These are phyloP conservation scores for Anodontia alba DNA, from an alignment of 2,888 invertebrate genomes.

Conservation along the genomic window DNA sequence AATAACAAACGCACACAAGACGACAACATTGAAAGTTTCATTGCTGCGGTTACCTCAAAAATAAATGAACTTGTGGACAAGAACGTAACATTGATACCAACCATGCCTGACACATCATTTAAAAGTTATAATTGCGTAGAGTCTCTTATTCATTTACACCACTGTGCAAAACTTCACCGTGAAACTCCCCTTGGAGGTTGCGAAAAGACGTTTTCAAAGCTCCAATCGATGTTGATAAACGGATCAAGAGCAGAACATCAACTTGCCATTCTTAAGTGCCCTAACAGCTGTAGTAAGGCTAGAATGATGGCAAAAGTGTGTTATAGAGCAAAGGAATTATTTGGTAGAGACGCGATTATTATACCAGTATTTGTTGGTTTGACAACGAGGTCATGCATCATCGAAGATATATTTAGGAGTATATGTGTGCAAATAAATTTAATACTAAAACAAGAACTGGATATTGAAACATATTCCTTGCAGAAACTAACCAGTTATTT, in stretches of 20 bases:
- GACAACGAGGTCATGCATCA: conserved; percentile 48
- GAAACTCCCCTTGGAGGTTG: conserved; percentile 29
- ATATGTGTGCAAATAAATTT: conserved; percentile 62
- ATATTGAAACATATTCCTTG: conserved; percentile 60
- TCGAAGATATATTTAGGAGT: conserved; percentile 54
- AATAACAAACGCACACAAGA: conserved; percentile 24
- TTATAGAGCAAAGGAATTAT: conserved; percentile 54
- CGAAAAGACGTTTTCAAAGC: conserved; percentile 45
- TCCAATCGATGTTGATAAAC: conserved; percentile 58
- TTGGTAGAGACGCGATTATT: conserved; percentile 62
- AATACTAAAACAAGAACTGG: conserved; percentile 59
- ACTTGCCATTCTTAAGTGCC: conserved; percentile 58
- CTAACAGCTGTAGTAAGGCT: conserved; percentile 55
- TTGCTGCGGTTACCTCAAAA: conserved; percentile 46
- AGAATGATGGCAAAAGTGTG: conserved; percentile 57
- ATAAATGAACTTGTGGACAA: conserved; percentile 36
- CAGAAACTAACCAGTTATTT: conserved; percentile 66
- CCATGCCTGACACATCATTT: conserved; percentile 13
- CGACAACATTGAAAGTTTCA: conserved; percentile 61
- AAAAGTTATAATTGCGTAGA: conserved; percentile 50
- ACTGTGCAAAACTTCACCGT: conserved; percentile 44
- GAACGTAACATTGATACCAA: neutral
- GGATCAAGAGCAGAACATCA: conserved; percentile 63
- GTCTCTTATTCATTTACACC: conserved; percentile 57
- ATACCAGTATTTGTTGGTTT: conserved; percentile 62